Conservation (phyloP, 2,797 vertebrate species). For the Limosa lapponica region DNA sequence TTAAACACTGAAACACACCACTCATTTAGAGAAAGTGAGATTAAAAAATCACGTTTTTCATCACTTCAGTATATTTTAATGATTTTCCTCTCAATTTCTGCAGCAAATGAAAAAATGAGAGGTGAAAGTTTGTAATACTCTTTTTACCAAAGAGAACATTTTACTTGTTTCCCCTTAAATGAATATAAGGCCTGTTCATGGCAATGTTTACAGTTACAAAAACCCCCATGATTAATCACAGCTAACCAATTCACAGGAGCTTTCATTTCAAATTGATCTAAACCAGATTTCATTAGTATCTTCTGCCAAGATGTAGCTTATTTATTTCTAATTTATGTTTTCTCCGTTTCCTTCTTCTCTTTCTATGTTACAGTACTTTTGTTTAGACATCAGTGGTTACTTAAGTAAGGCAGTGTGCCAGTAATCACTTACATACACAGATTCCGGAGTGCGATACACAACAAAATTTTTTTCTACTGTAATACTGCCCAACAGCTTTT, state of each 20-base stretch:
- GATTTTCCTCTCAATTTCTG: not conserved
- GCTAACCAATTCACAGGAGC: not conserved
- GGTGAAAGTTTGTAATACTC: not conserved
- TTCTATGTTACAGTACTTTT: not conserved
- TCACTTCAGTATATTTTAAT: not conserved
- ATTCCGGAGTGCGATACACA: not conserved
- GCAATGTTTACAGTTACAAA: not conserved
- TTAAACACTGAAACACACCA: not conserved
- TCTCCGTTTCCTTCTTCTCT: not conserved
- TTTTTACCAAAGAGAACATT: not conserved
- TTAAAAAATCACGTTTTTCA: not conserved
- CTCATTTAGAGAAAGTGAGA: not conserved
- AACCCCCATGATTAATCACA: not conserved
- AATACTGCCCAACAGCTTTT: not conserved
- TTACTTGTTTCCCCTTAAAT: not conserved
- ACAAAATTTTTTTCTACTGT: not conserved
- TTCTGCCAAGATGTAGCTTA: not conserved
- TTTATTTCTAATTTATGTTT: not conserved
- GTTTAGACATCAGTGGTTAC: not conserved
- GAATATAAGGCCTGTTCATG: not conserved
- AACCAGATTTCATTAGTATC: not conserved
- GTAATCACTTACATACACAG: not conserved
- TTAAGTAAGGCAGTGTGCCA: not conserved
- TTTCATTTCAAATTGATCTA: not conserved
- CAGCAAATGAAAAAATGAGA: not conserved